Conservation (phyloP, 2,888 invertebrate species). For the Acheta domesticus region DNA sequence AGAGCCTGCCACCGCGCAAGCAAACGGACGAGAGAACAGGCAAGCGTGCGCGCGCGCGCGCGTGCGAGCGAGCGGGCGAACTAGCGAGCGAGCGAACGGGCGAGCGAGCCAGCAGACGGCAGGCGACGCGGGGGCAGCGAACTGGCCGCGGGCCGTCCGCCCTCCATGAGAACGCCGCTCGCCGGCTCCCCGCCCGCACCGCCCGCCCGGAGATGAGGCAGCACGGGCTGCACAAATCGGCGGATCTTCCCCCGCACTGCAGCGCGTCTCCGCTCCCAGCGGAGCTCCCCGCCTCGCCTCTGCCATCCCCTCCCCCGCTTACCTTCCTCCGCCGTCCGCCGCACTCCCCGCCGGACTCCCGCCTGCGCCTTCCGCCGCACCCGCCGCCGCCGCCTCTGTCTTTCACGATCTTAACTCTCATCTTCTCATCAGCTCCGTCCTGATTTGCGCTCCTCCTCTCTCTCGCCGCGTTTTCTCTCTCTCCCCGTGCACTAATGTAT, state of each 20-base stretch:
- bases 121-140: background rate
- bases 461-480: background rate
- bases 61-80: too few relatives aligned
- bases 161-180: background rate
- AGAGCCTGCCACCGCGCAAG: too few relatives aligned
- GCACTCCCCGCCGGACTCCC: background rate
- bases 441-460: background rate
- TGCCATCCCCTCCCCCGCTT: background rate
- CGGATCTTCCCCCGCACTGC: background rate
- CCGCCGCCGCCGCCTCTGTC: background rate
- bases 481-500: constrained; percentile 2
- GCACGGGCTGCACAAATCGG: too few relatives aligned
- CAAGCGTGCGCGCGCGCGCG: too few relatives aligned
- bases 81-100: too few relatives aligned
- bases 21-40: too few relatives aligned
- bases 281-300: background rate
- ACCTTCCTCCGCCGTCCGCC: background rate
- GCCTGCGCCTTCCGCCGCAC: background rate
- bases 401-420: constrained; percentile 1
- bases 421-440: constrained; percentile 1
- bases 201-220: too few relatives aligned
- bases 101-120: background rate
- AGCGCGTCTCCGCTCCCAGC: background rate
- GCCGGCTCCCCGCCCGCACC: background rate
- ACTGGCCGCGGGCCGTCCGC: background rate